phyloP scores from a whole-genome alignment of 1,140 invertebrate species.

The Zaprionus taronus region DNA sequence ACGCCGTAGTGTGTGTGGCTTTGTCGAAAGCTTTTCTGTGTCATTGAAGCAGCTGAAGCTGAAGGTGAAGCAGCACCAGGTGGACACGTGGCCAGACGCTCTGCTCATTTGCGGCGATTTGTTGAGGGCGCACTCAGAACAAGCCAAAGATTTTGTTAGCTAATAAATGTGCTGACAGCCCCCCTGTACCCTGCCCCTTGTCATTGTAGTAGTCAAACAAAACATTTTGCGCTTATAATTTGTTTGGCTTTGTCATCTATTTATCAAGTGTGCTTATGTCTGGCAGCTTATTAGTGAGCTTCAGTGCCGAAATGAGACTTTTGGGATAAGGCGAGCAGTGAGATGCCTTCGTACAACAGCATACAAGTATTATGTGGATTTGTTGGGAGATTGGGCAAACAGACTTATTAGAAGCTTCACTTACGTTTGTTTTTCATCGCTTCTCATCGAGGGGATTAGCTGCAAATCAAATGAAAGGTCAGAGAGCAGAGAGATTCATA shows the following conservation, averaged over 20 bases:
- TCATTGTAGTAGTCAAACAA: neutral
- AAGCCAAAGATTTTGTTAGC: conserved; percentile 31
- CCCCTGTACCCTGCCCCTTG: neutral
- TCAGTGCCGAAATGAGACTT: conserved; percentile 42
- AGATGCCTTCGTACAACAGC: conserved; percentile 23
- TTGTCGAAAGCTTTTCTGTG: conserved; percentile 44
- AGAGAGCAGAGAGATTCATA: neutral
- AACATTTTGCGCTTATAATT: conserved; percentile 56
- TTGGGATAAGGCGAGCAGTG: conserved; percentile 51
- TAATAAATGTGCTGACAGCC: conserved; percentile 39
- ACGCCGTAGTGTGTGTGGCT: conserved; percentile 20
- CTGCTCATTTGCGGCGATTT: conserved; percentile 54
- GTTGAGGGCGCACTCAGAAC: neutral
- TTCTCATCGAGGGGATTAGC: neutral
- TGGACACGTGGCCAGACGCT: conserved; percentile 44
- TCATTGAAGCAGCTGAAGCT: conserved; percentile 27
- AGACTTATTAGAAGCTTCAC: neutral
- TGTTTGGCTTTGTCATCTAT: conserved; percentile 75
- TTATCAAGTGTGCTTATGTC: conserved; percentile 77
- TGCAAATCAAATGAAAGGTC: neutral
- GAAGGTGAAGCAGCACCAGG: conserved; percentile 23
- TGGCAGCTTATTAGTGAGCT: conserved; percentile 74
- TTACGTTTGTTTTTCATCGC: conserved; percentile 3
- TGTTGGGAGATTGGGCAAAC: conserved; percentile 1
- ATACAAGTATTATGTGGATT: neutral